Percentiles rank a stretch among this genome's conserved stretches.
Conservation (phyloP, 2,113 vertebrate genomes). For the Dicerorhinus sumatrensis region DNA sequence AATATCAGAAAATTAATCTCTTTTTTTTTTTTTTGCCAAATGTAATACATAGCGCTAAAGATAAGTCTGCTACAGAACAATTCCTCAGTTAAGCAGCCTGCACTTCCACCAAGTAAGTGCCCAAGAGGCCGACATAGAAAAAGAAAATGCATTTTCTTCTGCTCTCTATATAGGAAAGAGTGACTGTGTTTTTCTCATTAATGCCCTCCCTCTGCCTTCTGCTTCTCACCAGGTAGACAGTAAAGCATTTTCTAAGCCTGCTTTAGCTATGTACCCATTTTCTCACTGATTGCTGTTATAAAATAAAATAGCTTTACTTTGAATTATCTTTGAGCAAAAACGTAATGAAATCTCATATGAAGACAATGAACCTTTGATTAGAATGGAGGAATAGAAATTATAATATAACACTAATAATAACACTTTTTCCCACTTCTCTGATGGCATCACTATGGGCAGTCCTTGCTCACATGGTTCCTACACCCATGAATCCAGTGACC, state of each 20-base stretch:
- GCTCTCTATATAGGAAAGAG: neutral
- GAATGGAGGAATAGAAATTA: neutral
- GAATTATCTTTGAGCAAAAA: neutral
- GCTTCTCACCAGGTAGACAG: neutral
- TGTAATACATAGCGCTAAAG: neutral
- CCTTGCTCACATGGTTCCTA: too few relatives aligned
- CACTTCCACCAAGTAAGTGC: neutral
- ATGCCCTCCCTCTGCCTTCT: neutral
- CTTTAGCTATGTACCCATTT: neutral
- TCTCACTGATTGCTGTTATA: neutral
- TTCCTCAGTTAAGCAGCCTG: too few relatives aligned
- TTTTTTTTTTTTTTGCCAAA: neutral
- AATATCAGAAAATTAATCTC: neutral
- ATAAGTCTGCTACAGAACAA: neutral
- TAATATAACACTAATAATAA: neutral
- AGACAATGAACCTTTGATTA: neutral
- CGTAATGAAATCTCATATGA: neutral
- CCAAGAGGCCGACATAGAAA: too few relatives aligned
- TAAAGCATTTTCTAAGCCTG: neutral
- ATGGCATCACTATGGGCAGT: neutral
- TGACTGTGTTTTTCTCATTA: neutral
- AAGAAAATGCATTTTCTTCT: neutral
- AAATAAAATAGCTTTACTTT: neutral
- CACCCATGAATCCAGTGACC: neutral
- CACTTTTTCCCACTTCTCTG: neutral